phyloP scores from a whole-genome alignment of 2,797 vertebrate genomes.

The Gephyroberyx darwinii region DNA sequence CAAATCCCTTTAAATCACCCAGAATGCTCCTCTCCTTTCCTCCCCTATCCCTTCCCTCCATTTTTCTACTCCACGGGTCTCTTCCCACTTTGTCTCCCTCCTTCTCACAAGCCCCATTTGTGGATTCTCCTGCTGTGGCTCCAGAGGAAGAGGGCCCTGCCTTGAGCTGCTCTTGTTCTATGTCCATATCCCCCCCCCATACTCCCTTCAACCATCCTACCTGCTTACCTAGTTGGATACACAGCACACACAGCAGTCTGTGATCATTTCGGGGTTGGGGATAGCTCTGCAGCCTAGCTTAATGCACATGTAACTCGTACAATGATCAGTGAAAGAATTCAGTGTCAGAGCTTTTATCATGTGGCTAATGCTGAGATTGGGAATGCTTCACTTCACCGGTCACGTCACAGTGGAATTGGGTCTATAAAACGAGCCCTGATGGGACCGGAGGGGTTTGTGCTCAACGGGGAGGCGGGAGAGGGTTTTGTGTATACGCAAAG shows the following conservation, averaged over 20 bases:
- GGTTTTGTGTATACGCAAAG: conserved; percentile 40
- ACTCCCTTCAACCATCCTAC: conserved; percentile 24
- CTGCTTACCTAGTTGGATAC: neutral
- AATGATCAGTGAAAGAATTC: conserved; percentile 43
- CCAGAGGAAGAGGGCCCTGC: conserved; percentile 50
- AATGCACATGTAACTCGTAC: conserved; percentile 42
- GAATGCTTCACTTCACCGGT: conserved; percentile 64
- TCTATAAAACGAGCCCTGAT: conserved; percentile 35
- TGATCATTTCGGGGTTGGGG: neutral
- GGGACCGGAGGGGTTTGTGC: conserved; percentile 19
- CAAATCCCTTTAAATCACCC: conserved; percentile 59
- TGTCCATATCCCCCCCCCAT: conserved; percentile 9
- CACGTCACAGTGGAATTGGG: conserved; percentile 45
- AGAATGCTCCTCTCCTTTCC: conserved; percentile 27
- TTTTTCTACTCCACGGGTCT: conserved; percentile 36
- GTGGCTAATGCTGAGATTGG: conserved; percentile 62
- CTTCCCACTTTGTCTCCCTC: conserved; percentile 21
- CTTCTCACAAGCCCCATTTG: conserved; percentile 20
- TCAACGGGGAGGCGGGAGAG: conserved; percentile 17
- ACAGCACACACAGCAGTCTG: conserved; percentile 14
- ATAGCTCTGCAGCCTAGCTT: neutral
- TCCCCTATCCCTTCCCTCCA: conserved; percentile 25
- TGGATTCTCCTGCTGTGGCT: conserved; percentile 59
- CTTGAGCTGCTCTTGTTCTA: conserved; percentile 23
- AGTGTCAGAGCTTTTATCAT: conserved; percentile 52